Evolutionary conservation across 1,140 invertebrate species (phyloP).

Genomic region (Tribolium castaneum): DNA sequence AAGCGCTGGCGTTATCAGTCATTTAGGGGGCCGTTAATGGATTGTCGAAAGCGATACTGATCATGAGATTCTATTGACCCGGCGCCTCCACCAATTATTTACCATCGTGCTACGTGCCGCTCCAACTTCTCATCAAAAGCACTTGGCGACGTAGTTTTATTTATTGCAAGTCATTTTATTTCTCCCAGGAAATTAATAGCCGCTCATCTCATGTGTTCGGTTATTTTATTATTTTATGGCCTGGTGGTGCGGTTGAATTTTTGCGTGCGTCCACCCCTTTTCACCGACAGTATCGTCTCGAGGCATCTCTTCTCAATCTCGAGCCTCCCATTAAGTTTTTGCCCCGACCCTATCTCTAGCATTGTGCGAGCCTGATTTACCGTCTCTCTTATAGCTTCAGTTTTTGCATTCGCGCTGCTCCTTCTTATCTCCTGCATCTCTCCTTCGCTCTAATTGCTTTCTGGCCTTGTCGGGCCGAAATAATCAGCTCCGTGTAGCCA

Average conservation of each 20-base stretch:
- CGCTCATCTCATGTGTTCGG: not conserved
- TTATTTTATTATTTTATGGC: not conserved
- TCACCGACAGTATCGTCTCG: constrained; percentile 37
- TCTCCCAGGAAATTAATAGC: not conserved
- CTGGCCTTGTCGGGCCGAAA: constrained; percentile 48
- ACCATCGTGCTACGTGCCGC: not conserved
- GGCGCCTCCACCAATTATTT: constrained; percentile 23
- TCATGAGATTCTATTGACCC: not conserved
- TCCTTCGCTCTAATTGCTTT: constrained; percentile 46
- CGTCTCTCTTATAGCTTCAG: constrained; percentile 44
- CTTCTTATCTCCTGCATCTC: constrained; percentile 39
- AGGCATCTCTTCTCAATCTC: constrained; percentile 36
- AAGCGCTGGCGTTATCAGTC: not conserved
- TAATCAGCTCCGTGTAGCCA: constrained; percentile 52
- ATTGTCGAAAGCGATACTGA: not conserved
- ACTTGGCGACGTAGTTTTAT: not conserved
- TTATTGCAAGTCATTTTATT: not conserved
- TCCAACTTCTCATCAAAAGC: not conserved
- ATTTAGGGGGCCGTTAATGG: not conserved
- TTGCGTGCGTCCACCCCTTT: constrained; percentile 27
- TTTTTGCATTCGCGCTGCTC: constrained; percentile 41
- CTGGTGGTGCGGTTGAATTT: not conserved
- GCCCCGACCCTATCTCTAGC: constrained; percentile 31
- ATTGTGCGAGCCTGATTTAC: constrained; percentile 44
- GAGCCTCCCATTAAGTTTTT: constrained; percentile 37